A percentile compares a stretch with the other conserved stretches of the same genome.
These are phyloP conservation scores for Maccullochella peelii DNA, from an alignment of 2,113 vertebrate species.

Conservation along the genomic window DNA sequence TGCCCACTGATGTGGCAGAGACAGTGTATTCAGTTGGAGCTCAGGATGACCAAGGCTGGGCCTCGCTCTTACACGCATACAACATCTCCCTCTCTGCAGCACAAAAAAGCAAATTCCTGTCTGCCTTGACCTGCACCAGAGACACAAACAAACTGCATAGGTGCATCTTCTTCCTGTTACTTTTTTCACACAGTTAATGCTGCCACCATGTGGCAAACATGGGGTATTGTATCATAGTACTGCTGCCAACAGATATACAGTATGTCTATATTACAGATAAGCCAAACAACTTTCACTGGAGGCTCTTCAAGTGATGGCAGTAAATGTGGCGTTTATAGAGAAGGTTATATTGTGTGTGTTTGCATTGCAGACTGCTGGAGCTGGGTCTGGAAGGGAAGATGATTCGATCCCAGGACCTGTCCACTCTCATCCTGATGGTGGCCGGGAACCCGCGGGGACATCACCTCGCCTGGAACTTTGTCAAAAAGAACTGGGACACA, in stretches of 20 bases:
- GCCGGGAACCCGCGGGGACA: conserved; percentile 81
- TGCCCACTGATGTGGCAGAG: conserved; percentile 82
- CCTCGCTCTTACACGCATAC: conserved; percentile 79
- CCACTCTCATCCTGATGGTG: conserved; percentile 75
- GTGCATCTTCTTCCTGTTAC: conserved; percentile 45
- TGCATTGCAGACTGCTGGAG: conserved; percentile 77
- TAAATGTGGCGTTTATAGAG: not conserved
- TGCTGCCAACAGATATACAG: not conserved
- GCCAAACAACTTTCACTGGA: not conserved
- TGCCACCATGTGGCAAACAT: conserved; percentile 60
- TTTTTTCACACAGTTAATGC: conserved; percentile 24
- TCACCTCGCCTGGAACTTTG: conserved; percentile 83
- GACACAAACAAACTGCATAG: conserved; percentile 78
- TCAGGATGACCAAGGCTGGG: conserved; percentile 80
- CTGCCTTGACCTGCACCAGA: conserved; percentile 78
- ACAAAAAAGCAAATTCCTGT: conserved; percentile 82
- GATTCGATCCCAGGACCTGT: conserved; percentile 82
- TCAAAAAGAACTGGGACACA: conserved; percentile 83
- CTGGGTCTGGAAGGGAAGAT: conserved; percentile 82
- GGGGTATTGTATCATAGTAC: not conserved
- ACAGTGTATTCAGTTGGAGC: conserved; percentile 84
- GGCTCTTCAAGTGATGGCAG: not conserved
- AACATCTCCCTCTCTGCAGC: conserved; percentile 77
- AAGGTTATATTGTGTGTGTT: conserved; percentile 11
- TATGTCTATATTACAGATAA: not conserved